Evolutionary conservation across 2,113 vertebrate genomes (phyloP).

Genomic region (Peromyscus polionotus): DNA sequence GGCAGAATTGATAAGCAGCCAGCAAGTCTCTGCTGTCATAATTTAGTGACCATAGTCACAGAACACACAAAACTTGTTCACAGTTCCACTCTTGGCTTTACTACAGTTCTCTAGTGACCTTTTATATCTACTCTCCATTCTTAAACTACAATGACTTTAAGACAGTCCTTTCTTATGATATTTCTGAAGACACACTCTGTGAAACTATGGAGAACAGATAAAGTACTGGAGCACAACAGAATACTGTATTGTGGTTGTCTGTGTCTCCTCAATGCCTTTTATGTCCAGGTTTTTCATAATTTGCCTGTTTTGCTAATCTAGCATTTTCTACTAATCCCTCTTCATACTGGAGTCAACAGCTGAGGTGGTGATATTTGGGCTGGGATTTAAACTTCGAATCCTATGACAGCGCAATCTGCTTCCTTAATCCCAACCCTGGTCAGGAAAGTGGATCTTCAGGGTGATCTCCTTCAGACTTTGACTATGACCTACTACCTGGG

Average conservation of each 20-base stretch:
- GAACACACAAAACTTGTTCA: background rate
- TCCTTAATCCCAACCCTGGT: background rate
- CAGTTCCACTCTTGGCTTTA: background rate
- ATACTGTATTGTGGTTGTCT: background rate
- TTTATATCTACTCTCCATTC: background rate
- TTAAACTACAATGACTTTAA: background rate
- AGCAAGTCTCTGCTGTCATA: background rate
- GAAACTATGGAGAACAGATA: background rate
- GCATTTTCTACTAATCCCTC: background rate
- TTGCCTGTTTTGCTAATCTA: background rate
- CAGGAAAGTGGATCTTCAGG: background rate
- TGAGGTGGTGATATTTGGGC: background rate
- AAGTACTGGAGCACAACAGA: background rate
- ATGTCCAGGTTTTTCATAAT: constrained; percentile 27
- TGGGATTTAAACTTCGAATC: background rate
- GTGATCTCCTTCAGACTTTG: background rate
- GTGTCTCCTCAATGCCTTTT: background rate
- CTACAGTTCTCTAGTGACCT: background rate
- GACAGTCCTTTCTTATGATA: background rate
- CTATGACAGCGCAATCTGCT: background rate
- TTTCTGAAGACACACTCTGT: background rate
- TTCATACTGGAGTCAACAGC: background rate
- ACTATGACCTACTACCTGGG: background rate
- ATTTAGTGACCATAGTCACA: background rate
- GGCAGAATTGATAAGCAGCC: background rate